Evolutionary conservation across 2,113 vertebrate genomes (phyloP).

Genomic region (Agelaius tricolor): DNA sequence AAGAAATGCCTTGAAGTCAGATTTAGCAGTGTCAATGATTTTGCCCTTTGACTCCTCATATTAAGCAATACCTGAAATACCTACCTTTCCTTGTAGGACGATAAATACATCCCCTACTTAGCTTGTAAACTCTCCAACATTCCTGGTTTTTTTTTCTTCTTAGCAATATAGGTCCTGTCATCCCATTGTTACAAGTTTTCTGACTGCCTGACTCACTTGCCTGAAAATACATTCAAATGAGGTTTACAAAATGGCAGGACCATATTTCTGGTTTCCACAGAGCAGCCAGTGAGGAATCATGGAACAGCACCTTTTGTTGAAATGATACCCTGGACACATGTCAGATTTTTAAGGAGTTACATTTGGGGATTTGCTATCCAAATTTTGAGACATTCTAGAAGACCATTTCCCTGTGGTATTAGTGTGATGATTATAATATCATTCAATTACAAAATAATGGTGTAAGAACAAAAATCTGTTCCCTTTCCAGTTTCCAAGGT

Average conservation of each 20-base stretch:
- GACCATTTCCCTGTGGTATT: neutral
- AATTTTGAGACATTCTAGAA: neutral
- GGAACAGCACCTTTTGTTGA: neutral
- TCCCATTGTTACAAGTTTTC: neutral
- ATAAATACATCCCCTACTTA: neutral
- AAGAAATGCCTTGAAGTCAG: neutral
- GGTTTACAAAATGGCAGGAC: neutral
- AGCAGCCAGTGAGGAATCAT: neutral
- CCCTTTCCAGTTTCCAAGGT: neutral
- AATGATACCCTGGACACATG: neutral
- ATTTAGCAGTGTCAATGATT: neutral
- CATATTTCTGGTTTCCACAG: neutral
- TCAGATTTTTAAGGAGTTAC: neutral
- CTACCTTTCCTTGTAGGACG: neutral
- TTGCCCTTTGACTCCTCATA: neutral
- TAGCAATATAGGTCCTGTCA: neutral
- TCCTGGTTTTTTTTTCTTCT: neutral
- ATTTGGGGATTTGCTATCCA: neutral
- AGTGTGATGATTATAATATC: neutral
- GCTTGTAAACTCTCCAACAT: neutral
- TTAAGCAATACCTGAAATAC: neutral
- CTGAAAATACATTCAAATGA: neutral
- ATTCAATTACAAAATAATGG: neutral
- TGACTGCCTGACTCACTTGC: neutral
- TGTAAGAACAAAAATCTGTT: neutral